These are phyloP conservation scores for Rhabditoides inermis DNA, from an alignment of 2,888 invertebrate genomes.

Conservation along the genomic window DNA sequence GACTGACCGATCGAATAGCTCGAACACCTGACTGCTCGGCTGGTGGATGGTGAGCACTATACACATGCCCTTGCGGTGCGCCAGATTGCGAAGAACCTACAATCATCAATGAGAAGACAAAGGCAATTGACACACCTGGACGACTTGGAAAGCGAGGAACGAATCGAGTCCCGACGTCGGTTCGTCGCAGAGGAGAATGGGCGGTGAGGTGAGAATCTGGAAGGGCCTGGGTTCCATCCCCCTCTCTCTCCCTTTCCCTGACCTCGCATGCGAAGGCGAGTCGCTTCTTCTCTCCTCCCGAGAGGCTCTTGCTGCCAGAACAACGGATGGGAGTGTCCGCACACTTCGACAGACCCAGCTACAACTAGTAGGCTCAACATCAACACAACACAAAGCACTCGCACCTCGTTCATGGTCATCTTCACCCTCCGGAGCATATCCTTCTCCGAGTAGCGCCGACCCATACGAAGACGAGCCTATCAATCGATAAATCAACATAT, in stretches of 20 bases:
- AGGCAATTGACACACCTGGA: conserved; percentile 13
- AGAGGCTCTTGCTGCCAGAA: conserved; percentile 70
- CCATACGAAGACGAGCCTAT: conserved; percentile 69
- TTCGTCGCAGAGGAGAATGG: conserved; percentile 58
- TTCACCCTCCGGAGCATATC: conserved; percentile 66
- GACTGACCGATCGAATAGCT: conserved; percentile 70
- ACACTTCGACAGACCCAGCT: conserved; percentile 60
- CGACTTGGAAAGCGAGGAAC: conserved; percentile 47
- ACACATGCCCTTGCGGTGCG: conserved; percentile 68
- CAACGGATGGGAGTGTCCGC: conserved; percentile 72
- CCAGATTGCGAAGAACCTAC: conserved; percentile 54
- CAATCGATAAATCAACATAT: neutral
- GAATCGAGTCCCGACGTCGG: conserved; percentile 58
- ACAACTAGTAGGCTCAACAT: conserved; percentile 1
- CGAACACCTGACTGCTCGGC: conserved; percentile 79
- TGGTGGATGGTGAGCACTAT: conserved; percentile 88
- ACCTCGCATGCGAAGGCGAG: conserved; percentile 86
- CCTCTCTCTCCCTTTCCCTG: conserved; percentile 16
- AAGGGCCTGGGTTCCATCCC: neutral
- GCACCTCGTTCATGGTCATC: conserved; percentile 57
- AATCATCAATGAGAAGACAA: neutral
- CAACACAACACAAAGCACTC: neutral
- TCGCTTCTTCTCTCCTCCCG: conserved; percentile 86
- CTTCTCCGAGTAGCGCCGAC: conserved; percentile 62
- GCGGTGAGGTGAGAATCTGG: conserved; percentile 57